A percentile compares a stretch with the other conserved stretches of the same genome.
Conservation (phyloP, 2,888 invertebrate species). For the Erebia aethiops region DNA sequence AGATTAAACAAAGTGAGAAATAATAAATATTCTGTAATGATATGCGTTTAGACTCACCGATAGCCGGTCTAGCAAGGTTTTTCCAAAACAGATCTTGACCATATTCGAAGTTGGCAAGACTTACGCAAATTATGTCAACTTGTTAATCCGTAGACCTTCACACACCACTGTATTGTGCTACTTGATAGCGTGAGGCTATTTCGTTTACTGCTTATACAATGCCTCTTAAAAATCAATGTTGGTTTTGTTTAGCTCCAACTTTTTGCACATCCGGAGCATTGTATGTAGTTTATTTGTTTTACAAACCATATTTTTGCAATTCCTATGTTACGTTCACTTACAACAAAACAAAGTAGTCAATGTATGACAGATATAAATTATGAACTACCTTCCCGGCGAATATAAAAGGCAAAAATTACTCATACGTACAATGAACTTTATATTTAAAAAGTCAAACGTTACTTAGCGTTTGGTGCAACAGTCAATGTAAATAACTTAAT, state of each 20-base stretch:
- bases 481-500: background rate
- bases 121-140: constrained; percentile 46
- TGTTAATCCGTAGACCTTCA: constrained; percentile 44
- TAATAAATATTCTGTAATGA: background rate
- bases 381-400: background rate
- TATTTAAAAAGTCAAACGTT: background rate
- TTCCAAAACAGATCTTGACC: constrained; percentile 33
- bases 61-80: constrained; percentile 34
- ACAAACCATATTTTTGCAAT: background rate
- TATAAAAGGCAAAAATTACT: constrained; percentile 8
- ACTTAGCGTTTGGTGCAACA: background rate
- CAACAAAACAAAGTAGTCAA: background rate
- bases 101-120: constrained; percentile 42
- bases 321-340: constrained; percentile 19
- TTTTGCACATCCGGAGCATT: constrained; percentile 24
- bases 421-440: constrained; percentile 12
- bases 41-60: constrained; percentile 32
- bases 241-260: constrained; percentile 16
- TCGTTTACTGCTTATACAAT: constrained; percentile 36
- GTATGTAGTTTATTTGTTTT: constrained; percentile 1
- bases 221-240: constrained; percentile 20
- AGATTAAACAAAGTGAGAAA: background rate
- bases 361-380: constrained; percentile 1
- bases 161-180: constrained; percentile 27
- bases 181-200: constrained; percentile 35